phyloP scores from a whole-genome alignment of 2,113 vertebrate species.

The Archilochus colubris region DNA sequence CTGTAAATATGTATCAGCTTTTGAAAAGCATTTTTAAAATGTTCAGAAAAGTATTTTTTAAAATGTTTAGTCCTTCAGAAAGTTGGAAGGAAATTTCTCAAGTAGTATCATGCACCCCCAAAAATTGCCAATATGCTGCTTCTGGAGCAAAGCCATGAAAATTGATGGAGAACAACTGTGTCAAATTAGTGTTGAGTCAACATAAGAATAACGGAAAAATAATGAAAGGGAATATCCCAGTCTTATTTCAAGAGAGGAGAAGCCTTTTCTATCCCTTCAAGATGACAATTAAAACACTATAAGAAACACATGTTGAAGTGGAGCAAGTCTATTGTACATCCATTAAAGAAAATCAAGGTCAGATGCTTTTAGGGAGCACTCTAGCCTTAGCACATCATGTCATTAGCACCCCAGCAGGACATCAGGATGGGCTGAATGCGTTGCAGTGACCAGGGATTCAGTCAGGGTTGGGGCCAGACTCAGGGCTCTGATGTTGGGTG shows the following conservation, averaged over 20 bases:
- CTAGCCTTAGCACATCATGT: background rate
- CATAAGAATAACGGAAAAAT: background rate
- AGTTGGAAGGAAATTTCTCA: background rate
- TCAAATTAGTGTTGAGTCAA: background rate
- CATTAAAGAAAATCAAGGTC: background rate
- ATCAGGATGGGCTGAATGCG: accelerated
- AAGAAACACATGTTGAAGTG: background rate
- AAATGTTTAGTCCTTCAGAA: background rate
- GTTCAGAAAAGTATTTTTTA: background rate
- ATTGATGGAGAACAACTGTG: background rate
- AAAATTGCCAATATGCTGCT: background rate
- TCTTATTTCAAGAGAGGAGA: background rate
- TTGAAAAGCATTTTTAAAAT: background rate
- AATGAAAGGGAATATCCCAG: background rate
- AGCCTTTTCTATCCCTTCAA: background rate
- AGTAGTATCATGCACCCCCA: background rate
- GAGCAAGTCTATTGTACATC: background rate
- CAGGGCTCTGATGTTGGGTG: accelerated
- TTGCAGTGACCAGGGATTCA: background rate
- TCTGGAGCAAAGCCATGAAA: background rate
- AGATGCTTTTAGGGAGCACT: background rate
- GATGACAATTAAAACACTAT: background rate
- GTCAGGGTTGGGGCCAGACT: background rate
- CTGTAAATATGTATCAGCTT: background rate
- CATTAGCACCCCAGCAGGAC: background rate